Conservation (phyloP, 2,797 vertebrate genomes). For the Setipinna tenuifilis region DNA sequence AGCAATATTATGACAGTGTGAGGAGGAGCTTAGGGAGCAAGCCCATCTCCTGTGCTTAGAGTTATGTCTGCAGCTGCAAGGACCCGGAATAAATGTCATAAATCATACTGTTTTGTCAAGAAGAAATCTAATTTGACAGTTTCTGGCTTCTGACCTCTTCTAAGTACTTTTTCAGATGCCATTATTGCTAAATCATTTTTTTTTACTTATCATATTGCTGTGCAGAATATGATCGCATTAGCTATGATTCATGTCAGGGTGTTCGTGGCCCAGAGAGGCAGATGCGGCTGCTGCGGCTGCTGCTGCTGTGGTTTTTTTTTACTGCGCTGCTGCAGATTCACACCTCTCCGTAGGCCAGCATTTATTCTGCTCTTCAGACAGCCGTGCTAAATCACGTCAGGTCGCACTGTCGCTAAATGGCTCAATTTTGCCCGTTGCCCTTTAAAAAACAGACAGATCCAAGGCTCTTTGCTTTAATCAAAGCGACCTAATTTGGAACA, state of each 20-base stretch:
- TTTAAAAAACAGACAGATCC: not conserved
- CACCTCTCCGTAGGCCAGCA: not conserved
- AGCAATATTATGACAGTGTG: not conserved
- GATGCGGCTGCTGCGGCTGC: not conserved
- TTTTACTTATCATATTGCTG: not conserved
- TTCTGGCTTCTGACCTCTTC: not conserved
- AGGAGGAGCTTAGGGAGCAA: not conserved
- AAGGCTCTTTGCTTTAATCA: conserved; percentile 51
- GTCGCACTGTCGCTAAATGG: not conserved
- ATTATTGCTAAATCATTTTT: not conserved
- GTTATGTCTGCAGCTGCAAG: not conserved
- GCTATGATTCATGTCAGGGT: not conserved
- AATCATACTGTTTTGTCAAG: not conserved
- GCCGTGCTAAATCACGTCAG: not conserved
- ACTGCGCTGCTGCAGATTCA: not conserved
- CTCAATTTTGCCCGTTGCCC: not conserved
- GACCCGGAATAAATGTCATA: not conserved
- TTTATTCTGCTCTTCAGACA: conserved; percentile 1
- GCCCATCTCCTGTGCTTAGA: not conserved
- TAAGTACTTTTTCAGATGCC: not conserved
- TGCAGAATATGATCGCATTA: not conserved
- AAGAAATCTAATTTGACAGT: not conserved
- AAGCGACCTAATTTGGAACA: conserved; percentile 6
- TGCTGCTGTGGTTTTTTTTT: not conserved
- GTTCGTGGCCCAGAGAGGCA: not conserved